These are phyloP conservation scores for Cephalotes varians DNA, from an alignment of 2,888 invertebrate genomes.

Conservation along the genomic window DNA sequence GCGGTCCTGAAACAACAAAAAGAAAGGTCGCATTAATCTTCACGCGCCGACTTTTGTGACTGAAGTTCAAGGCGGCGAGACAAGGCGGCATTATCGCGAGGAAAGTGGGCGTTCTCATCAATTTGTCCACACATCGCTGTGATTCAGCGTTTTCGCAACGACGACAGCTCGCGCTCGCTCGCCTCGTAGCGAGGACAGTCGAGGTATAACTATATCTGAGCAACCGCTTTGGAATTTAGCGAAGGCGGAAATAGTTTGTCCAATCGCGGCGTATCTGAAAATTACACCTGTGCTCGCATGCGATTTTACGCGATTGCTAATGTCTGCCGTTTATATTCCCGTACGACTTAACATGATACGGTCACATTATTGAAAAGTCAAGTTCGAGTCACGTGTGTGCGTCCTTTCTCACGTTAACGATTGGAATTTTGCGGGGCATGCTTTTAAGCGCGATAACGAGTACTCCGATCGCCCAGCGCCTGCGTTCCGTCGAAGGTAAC, in stretches of 20 bases:
- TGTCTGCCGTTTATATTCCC: background rate
- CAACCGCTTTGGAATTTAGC: constrained; percentile 34
- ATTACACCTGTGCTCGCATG: background rate
- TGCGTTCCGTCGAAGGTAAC: constrained; percentile 6
- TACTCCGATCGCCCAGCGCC: background rate
- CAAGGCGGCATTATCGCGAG: constrained; percentile 21
- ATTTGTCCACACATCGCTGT: constrained; percentile 41
- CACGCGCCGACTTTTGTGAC: constrained; percentile 10
- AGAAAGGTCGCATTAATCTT: constrained; percentile 45
- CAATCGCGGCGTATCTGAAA: background rate
- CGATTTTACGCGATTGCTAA: background rate
- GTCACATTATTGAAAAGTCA: background rate
- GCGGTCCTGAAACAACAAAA: constrained; percentile 86
- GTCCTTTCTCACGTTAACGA: constrained; percentile 6
- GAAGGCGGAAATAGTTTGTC: constrained; percentile 26
- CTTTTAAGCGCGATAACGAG: constrained; percentile 31
- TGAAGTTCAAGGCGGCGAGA: background rate
- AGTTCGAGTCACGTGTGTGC: background rate
- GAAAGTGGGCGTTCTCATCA: constrained; percentile 50
- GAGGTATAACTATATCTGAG: constrained; percentile 39
- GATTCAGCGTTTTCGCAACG: constrained; percentile 40
- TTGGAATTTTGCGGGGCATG: background rate
- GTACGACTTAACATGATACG: background rate
- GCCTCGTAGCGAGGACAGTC: constrained; percentile 6
- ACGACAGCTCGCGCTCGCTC: constrained; percentile 13